Evolutionary conservation across 1,140 invertebrate species (phyloP).

Genomic region (Drosophila punjabiensis): DNA sequence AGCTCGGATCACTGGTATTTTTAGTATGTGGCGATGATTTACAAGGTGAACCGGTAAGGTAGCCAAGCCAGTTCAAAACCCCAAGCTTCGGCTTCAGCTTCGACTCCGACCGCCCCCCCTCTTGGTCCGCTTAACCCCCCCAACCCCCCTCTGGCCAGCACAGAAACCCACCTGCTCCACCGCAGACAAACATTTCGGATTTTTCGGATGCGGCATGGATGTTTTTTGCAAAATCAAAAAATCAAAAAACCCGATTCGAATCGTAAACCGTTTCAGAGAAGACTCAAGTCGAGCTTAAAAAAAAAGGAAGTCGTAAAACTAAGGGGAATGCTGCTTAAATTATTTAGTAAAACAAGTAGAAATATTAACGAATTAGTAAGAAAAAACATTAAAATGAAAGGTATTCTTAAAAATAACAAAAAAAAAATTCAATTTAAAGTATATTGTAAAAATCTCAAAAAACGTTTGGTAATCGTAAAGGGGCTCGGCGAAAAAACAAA

Average conservation of each 20-base stretch:
- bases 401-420: too few relatives aligned
- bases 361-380: too few relatives aligned
- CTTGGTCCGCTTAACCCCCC: not conserved
- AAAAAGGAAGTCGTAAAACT: too few relatives aligned
- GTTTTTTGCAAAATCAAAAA: constrained; percentile 2
- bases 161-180: constrained; percentile 35
- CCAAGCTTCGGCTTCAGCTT: constrained; percentile 24
- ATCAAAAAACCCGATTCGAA: constrained; percentile 13
- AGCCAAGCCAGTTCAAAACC: constrained; percentile 65
- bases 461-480: too few relatives aligned
- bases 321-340: not conserved
- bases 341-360: not conserved
- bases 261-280: constrained; percentile 3
- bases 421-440: too few relatives aligned
- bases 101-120: constrained; percentile 9
- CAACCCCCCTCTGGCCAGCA: not conserved
- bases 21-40: constrained; percentile 63
- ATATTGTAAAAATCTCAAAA: too few relatives aligned
- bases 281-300: not conserved
- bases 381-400: too few relatives aligned
- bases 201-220: not conserved
- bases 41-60: constrained; percentile 64
- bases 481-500: too few relatives aligned
- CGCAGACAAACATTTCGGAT: constrained; percentile 36
- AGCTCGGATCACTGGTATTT: constrained; percentile 62